Conservation (phyloP, 37 sponge, comb jelly and placozoan genomes). For the Beroe forskalii region DNA sequence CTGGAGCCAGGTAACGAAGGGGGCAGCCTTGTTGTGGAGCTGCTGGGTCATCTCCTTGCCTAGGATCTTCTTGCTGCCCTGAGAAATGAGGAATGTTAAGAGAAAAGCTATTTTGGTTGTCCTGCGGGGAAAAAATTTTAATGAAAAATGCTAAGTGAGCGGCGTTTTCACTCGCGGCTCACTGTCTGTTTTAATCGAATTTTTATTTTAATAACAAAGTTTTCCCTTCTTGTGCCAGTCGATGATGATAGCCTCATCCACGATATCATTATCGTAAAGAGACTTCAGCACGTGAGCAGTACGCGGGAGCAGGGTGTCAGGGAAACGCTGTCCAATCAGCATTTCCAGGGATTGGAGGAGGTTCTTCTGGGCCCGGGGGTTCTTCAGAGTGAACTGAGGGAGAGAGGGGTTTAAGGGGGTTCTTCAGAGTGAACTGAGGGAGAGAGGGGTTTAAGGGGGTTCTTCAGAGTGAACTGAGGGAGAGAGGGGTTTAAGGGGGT, state of each 20-base stretch:
- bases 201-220: too few relatives aligned
- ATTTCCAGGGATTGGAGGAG: conserved; percentile 89
- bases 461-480: too few relatives aligned
- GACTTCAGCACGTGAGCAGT: conserved; percentile 89
- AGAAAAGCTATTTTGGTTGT: too few relatives aligned
- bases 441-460: too few relatives aligned
- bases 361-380: conserved; percentile 87
- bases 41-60: conserved; percentile 64
- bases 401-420: neutral
- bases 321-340: conserved; percentile 78
- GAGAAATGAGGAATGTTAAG: too few relatives aligned
- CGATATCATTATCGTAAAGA: conserved; percentile 90
- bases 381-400: conserved; percentile 82
- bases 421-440: too few relatives aligned
- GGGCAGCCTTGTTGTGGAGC: conserved; percentile 66
- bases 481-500: too few relatives aligned
- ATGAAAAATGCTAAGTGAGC: too few relatives aligned
- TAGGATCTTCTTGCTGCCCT: conserved; percentile 75
- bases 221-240: conserved; percentile 97
- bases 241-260: conserved; percentile 89
- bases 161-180: too few relatives aligned
- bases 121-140: too few relatives aligned
- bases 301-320: conserved; percentile 76
- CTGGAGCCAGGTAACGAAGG: conserved; percentile 86
- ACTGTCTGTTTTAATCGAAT: too few relatives aligned